Conservation (phyloP, 2,888 invertebrate genomes). For the Chalcosyrphus nemorum region DNA sequence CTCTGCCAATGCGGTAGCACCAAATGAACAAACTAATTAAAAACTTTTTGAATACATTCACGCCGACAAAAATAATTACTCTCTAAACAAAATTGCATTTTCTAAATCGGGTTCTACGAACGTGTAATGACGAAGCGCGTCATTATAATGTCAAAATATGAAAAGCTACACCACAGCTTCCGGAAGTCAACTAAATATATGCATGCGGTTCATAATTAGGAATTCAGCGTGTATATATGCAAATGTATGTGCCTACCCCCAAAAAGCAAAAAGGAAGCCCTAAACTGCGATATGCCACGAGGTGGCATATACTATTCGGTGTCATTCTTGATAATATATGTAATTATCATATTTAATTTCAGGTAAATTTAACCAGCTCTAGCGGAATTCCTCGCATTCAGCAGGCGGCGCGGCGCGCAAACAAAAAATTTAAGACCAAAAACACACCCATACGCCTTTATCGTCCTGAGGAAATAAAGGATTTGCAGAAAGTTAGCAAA, state of each 20-base stretch:
- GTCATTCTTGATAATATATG: slow-evolving; percentile 11
- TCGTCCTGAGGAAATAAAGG: neutral
- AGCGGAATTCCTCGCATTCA: neutral
- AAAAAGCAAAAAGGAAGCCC: neutral
- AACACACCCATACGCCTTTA: neutral
- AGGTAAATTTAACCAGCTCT: slow-evolving; percentile 12
- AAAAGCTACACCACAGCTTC: neutral
- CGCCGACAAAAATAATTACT: slow-evolving; percentile 2
- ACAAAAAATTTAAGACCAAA: no score
- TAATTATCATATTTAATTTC: slow-evolving; percentile 52
- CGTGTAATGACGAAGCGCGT: no score
- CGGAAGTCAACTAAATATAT: no score
- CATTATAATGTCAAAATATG: neutral
- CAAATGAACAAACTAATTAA: slow-evolving; percentile 10
- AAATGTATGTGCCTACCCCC: neutral
- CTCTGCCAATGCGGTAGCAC: neutral
- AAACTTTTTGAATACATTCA: neutral
- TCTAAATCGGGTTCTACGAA: neutral
- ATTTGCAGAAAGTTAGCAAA: neutral
- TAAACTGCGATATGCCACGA: neutral
- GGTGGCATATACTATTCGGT: slow-evolving; percentile 3
- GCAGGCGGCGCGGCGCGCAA: no score
- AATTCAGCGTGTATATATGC: neutral
- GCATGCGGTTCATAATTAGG: neutral
- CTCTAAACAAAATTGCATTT: slow-evolving; percentile 29